Conservation (phyloP, 2,797 vertebrate genomes). For the Hephaestus fuliginosus region DNA sequence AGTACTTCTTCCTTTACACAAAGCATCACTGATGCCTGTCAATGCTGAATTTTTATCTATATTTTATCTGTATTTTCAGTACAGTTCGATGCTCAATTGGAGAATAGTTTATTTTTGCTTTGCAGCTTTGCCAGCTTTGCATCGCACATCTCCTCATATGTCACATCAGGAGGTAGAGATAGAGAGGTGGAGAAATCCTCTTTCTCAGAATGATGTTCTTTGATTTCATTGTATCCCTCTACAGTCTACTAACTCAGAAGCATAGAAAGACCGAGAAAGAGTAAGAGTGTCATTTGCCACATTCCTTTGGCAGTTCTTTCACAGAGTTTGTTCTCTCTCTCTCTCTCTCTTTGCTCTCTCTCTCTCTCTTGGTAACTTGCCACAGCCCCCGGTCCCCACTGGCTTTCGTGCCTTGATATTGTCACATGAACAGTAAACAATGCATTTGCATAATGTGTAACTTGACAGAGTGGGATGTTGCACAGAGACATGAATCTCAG, state of each 20-base stretch:
- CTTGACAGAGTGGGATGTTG: slow-evolving; percentile 74
- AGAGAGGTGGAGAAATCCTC: slow-evolving; percentile 39
- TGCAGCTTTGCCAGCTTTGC: slow-evolving; percentile 34
- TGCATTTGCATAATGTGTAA: slow-evolving; percentile 80
- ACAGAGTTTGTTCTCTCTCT: slow-evolving; percentile 72
- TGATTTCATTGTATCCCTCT: slow-evolving; percentile 61
- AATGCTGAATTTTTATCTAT: not conserved
- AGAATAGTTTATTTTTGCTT: slow-evolving; percentile 35
- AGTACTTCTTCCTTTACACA: not conserved
- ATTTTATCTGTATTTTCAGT: not conserved
- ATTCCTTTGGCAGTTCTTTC: slow-evolving; percentile 63
- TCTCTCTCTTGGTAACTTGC: slow-evolving; percentile 73
- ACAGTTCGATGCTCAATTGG: slow-evolving; percentile 32
- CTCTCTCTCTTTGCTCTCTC: slow-evolving; percentile 52
- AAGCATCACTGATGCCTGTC: not conserved
- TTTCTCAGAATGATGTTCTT: slow-evolving; percentile 52
- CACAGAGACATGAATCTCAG: slow-evolving; percentile 72
- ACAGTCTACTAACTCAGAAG: slow-evolving; percentile 35
- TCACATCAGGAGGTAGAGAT: slow-evolving; percentile 43
- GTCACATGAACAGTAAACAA: slow-evolving; percentile 81
- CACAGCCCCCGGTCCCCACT: slow-evolving; percentile 69
- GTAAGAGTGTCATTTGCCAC: slow-evolving; percentile 55
- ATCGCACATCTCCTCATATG: slow-evolving; percentile 47
- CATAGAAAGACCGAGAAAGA: slow-evolving; percentile 39
- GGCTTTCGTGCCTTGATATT: slow-evolving; percentile 74